Conservation (phyloP, 2,888 invertebrate genomes). For the Ennomos quercinarius region DNA sequence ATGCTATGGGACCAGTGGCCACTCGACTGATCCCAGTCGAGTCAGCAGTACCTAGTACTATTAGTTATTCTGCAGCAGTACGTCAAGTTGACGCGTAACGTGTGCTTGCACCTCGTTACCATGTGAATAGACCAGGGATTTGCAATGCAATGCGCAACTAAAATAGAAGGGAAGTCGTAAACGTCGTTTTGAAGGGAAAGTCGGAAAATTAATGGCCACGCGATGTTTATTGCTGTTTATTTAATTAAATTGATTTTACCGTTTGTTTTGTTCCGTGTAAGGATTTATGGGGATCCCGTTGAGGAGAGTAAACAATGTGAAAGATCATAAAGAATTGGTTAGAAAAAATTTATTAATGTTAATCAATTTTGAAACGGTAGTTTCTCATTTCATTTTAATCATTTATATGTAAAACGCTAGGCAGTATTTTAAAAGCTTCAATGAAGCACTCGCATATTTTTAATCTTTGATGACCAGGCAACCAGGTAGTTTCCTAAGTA, state of each 20-base stretch:
- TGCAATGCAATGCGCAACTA: conserved; percentile 50
- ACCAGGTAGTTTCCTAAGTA: conserved; percentile 6
- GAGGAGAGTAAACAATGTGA: conserved; percentile 2
- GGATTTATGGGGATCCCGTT: conserved; percentile 27
- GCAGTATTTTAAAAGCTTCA: not conserved
- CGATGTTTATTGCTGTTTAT: conserved; percentile 41
- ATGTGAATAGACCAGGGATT: conserved; percentile 47
- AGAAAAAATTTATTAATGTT: not conserved
- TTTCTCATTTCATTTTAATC: not conserved
- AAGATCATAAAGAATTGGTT: not conserved
- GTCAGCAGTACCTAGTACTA: no score
- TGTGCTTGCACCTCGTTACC: conserved; percentile 56
- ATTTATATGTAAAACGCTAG: no score
- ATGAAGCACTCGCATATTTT: conserved; percentile 2
- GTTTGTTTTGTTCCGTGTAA: conserved; percentile 27
- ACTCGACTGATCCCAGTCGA: no score
- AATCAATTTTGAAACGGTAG: conserved; percentile 4
- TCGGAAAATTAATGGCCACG: conserved; percentile 50
- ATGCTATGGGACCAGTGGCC: no score
- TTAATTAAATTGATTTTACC: conserved; percentile 36
- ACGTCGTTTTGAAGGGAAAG: conserved; percentile 51
- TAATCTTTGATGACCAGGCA: conserved; percentile 2
- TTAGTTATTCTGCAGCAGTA: not conserved
- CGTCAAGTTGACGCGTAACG: conserved; percentile 28
- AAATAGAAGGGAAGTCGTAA: conserved; percentile 55